A percentile compares a stretch with the other conserved stretches of the same genome.
These are phyloP conservation scores for Conomelus anceps DNA, from an alignment of 2,888 invertebrate species.

Conservation along the genomic window DNA sequence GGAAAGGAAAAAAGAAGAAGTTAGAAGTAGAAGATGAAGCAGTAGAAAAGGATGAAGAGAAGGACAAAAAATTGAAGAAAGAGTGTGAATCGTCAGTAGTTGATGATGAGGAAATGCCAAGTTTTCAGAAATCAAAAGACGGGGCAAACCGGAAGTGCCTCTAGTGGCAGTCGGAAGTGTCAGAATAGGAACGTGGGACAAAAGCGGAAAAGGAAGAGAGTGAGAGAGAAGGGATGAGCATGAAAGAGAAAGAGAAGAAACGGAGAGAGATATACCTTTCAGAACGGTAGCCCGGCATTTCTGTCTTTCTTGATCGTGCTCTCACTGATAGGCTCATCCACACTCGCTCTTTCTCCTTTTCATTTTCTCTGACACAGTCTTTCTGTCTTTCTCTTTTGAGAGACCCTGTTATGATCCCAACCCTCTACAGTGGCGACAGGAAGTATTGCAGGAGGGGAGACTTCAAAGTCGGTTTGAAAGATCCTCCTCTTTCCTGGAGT, in stretches of 20 bases:
- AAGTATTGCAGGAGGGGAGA: background rate
- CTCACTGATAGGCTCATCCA: no score
- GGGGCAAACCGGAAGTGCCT: background rate
- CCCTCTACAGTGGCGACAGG: background rate
- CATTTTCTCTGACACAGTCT: background rate
- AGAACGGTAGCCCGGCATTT: background rate
- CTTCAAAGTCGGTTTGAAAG: background rate
- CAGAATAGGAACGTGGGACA: background rate
- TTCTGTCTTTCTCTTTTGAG: background rate
- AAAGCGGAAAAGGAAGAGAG: background rate
- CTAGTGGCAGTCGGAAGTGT: background rate
- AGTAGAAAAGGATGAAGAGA: background rate
- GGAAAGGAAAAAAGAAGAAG: no score
- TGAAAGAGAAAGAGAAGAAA: background rate
- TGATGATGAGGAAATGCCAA: background rate
- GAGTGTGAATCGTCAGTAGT: background rate
- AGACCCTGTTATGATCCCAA: background rate
- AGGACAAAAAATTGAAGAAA: background rate
- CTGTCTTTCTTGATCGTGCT: no score
- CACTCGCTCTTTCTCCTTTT: background rate
- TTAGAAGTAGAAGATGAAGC: no score
- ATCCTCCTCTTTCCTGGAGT: background rate
- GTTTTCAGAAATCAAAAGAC: background rate
- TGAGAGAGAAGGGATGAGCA: background rate
- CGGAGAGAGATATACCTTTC: background rate